A percentile compares a stretch with the other conserved stretches of the same genome.
Evolutionary conservation across 2,888 invertebrate genomes (phyloP).

Genomic region (Lissonota sp.): DNA sequence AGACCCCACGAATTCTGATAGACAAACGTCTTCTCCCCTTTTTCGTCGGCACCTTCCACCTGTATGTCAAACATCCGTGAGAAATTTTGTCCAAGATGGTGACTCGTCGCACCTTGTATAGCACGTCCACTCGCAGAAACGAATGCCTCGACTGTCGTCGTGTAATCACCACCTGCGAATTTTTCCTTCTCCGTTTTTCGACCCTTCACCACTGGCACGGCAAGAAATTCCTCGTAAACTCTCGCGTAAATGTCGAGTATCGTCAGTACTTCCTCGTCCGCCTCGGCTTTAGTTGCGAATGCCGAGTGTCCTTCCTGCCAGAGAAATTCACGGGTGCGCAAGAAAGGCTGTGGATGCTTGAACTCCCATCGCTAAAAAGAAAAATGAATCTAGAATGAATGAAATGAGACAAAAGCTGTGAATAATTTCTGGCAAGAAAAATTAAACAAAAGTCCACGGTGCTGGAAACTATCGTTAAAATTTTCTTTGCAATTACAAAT

Average conservation of each 20-base stretch:
- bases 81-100: constrained; percentile 99
- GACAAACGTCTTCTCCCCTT: constrained; percentile 92
- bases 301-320: constrained; percentile 99
- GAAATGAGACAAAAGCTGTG: too few relatives aligned
- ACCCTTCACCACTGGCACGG: constrained; percentile 98
- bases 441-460: too few relatives aligned
- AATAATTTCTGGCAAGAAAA: too few relatives aligned
- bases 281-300: constrained; percentile 92
- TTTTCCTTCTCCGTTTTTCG: constrained; percentile 99
- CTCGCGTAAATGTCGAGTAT: constrained; percentile 94
- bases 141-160: constrained; percentile 98
- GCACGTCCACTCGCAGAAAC: constrained; percentile 97
- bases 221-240: constrained; percentile 95
- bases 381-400: neutral
- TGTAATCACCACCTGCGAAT: constrained; percentile 99
- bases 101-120: constrained; percentile 98
- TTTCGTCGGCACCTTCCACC: constrained; percentile 96
- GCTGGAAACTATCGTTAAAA: too few relatives aligned
- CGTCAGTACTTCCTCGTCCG: constrained; percentile 93
- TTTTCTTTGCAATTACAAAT: too few relatives aligned
- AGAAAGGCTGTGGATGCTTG: constrained; percentile 99
- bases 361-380: constrained; percentile 97
- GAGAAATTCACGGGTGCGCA: constrained; percentile 98
- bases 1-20: constrained; percentile 99
- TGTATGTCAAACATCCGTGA: constrained; percentile 99